These are phyloP conservation scores for Indicator indicator DNA, from an alignment of 2,113 vertebrate species.

Conservation along the genomic window DNA sequence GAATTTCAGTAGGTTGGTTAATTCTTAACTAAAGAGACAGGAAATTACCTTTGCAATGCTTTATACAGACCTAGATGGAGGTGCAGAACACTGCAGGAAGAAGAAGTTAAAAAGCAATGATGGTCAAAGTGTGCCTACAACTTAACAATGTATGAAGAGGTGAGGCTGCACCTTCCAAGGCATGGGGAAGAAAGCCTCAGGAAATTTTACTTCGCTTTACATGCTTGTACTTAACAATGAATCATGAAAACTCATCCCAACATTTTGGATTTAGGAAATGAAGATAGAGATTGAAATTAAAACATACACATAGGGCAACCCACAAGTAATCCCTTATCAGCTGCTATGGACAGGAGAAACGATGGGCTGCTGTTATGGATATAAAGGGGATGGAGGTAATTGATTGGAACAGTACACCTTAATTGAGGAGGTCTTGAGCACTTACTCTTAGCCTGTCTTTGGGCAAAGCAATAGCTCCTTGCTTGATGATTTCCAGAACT, in stretches of 20 bases:
- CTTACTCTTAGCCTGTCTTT: constrained; percentile 95
- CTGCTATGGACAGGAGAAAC: neutral
- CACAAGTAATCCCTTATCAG: neutral
- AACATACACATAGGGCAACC: neutral
- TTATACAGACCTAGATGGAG: neutral
- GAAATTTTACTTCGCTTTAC: neutral
- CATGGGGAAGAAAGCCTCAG: neutral
- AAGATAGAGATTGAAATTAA: neutral
- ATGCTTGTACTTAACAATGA: neutral
- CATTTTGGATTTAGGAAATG: neutral
- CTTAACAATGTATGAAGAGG: neutral
- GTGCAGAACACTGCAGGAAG: neutral
- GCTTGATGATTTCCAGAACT: constrained; percentile 98
- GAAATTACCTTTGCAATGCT: neutral
- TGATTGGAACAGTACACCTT: neutral
- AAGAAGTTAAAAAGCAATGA: neutral
- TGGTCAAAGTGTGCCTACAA: neutral
- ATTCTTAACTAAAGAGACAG: neutral
- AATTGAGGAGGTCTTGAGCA: neutral
- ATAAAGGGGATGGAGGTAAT: neutral
- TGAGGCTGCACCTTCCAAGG: neutral
- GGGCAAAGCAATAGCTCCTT: constrained; percentile 92
- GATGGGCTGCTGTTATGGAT: neutral
- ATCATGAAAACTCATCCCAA: neutral
- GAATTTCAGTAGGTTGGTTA: neutral